Evolutionary conservation across 2,113 vertebrate genomes (phyloP).

Genomic region (Rhea americana): DNA sequence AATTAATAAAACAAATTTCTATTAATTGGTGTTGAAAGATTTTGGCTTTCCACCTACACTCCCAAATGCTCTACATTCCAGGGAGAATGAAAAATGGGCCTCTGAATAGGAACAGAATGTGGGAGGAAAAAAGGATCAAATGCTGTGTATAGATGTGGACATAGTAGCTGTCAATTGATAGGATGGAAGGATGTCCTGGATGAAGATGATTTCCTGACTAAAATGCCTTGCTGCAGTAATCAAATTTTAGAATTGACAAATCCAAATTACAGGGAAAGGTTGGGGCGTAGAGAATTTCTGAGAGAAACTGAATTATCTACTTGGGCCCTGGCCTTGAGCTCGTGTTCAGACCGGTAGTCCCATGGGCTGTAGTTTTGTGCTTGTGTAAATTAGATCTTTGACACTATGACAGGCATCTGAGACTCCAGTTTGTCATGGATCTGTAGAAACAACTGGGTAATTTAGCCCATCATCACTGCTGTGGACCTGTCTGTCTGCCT

Average conservation of each 20-base stretch:
- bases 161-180: not conserved
- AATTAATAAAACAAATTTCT: slow-evolving; percentile 65
- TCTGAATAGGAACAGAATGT: slow-evolving; percentile 31
- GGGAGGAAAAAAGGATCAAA: not conserved
- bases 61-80: slow-evolving; percentile 37
- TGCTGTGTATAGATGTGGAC: not conserved
- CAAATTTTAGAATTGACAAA: not conserved
- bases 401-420: not conserved
- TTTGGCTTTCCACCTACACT: slow-evolving; percentile 31
- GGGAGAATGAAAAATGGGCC: slow-evolving; percentile 36
- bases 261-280: not conserved
- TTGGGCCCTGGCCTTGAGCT: not conserved
- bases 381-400: not conserved
- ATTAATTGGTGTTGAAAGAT: slow-evolving; percentile 56
- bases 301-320: not conserved
- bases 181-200: not conserved
- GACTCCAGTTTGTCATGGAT: not conserved
- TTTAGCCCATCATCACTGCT: fast-evolving
- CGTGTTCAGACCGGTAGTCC: fast-evolving
- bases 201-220: not conserved
- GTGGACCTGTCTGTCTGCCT: not conserved
- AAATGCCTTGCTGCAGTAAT: not conserved
- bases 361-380: not conserved
- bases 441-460: not conserved
- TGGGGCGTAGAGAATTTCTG: not conserved